These are phyloP conservation scores for Microtus ochrogaster DNA, from an alignment of 2,113 vertebrate genomes.

Conservation along the genomic window DNA sequence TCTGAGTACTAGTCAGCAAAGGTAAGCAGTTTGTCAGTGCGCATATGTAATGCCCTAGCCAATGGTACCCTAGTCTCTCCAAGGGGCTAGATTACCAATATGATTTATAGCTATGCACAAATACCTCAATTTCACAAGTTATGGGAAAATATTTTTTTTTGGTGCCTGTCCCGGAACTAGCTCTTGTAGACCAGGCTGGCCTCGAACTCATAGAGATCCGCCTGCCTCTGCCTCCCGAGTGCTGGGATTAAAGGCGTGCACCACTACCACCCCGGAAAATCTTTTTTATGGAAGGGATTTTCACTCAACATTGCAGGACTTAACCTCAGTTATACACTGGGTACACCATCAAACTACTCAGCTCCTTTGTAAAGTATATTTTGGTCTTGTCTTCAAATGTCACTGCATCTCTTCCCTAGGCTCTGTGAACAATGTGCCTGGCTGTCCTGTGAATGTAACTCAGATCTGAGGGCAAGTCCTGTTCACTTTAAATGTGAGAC, in stretches of 20 bases:
- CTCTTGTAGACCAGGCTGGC: too few relatives aligned
- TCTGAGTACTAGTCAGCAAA: slow-evolving; percentile 19
- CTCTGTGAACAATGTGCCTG: slow-evolving; percentile 26
- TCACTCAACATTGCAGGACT: background rate
- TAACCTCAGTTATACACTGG: background rate
- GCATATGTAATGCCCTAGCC: background rate
- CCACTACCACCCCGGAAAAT: background rate
- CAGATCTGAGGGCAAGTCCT: background rate
- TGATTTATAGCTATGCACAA: background rate
- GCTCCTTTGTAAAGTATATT: slow-evolving; percentile 14
- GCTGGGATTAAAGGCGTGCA: too few relatives aligned
- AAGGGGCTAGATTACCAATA: background rate
- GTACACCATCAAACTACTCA: background rate
- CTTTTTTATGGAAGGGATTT: background rate
- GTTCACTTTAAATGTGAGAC: background rate
- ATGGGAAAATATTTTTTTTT: background rate
- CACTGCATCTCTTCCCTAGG: background rate
- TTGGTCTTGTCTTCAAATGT: background rate
- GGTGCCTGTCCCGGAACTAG: too few relatives aligned
- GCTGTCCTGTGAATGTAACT: background rate
- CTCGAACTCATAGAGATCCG: too few relatives aligned
- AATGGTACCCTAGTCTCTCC: background rate
- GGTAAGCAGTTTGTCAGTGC: background rate
- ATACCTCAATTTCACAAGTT: background rate
- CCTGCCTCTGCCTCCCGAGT: too few relatives aligned